Conservation (phyloP, 2,113 vertebrate species). For the Pristiophorus japonicus region DNA sequence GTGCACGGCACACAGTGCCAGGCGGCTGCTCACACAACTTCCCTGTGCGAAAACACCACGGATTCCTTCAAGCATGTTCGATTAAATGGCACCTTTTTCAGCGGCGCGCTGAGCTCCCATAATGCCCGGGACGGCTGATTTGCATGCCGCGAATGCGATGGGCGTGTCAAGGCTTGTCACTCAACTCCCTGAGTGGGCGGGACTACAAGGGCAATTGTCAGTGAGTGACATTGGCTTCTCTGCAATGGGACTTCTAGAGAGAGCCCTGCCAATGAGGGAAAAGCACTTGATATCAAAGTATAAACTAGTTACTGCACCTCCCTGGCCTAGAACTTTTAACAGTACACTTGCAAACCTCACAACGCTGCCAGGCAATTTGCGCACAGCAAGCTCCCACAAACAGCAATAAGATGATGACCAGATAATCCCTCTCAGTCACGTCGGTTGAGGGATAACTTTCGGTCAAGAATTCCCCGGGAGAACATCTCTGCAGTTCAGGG, state of each 20-base stretch:
- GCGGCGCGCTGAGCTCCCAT: background rate
- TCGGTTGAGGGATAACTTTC: too few relatives aligned
- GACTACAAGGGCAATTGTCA: too few relatives aligned
- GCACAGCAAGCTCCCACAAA: background rate
- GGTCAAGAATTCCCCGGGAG: too few relatives aligned
- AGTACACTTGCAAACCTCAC: background rate
- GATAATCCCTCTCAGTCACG: background rate
- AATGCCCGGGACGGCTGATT: background rate
- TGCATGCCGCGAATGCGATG: background rate
- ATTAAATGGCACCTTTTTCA: rapidly evolving
- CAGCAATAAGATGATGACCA: background rate
- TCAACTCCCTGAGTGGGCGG: too few relatives aligned
- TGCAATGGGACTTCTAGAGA: too few relatives aligned
- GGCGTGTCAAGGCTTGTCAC: too few relatives aligned
- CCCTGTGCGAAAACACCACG: background rate
- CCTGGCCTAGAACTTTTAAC: too few relatives aligned
- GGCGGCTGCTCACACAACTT: background rate
- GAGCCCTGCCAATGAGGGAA: too few relatives aligned
- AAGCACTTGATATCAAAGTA: background rate
- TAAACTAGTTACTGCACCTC: background rate
- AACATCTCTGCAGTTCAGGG: too few relatives aligned
- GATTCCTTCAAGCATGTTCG: background rate
- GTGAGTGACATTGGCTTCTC: too few relatives aligned
- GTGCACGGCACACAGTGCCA: rapidly evolving
- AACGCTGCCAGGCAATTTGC: background rate